These are phyloP conservation scores for Dermochelys coriacea DNA, from an alignment of 2,797 vertebrate species.

Conservation along the genomic window DNA sequence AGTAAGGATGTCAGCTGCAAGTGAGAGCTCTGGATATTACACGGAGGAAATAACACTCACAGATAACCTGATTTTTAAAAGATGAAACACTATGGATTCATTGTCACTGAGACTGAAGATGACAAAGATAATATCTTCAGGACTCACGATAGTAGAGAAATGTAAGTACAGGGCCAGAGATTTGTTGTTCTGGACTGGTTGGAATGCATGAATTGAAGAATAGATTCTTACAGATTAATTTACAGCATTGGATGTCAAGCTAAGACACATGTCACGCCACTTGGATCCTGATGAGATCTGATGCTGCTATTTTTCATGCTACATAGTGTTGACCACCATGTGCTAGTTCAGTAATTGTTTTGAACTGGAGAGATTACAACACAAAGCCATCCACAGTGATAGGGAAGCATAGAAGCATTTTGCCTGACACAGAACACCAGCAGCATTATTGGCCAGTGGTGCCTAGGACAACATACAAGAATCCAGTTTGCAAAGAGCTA, in stretches of 20 bases:
- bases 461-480: no score
- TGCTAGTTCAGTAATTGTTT: background rate
- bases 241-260: background rate
- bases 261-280: background rate
- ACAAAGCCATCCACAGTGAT: background rate
- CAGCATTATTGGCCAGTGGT: background rate
- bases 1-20: background rate
- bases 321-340: background rate
- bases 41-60: background rate
- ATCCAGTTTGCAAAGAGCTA: no score
- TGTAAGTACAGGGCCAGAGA: background rate
- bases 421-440: background rate
- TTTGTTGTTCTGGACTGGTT: background rate
- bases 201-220: background rate
- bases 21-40: rapidly evolving
- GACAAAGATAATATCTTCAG: background rate
- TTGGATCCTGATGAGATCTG: background rate
- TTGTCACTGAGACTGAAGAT: background rate
- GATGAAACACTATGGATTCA: background rate
- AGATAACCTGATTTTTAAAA: background rate
- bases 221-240: background rate
- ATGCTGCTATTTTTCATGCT: background rate
- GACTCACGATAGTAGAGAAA: background rate
- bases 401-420: background rate
- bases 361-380: background rate